Conservation (phyloP, 2,888 invertebrate genomes). For the Rhopalosiphum nymphaeae region DNA sequence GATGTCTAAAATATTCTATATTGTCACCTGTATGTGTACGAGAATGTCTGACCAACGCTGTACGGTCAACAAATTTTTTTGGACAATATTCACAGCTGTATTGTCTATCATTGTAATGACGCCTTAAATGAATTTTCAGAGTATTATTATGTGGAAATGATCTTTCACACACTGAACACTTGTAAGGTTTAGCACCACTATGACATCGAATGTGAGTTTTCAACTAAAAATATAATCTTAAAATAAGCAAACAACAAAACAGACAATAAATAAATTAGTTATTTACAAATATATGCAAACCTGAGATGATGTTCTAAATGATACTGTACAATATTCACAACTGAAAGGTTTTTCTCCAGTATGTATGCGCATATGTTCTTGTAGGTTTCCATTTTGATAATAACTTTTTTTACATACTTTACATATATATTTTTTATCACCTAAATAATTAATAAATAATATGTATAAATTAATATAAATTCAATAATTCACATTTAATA, state of each 20-base stretch:
- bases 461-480: not conserved
- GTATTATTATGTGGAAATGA: conserved; percentile 50
- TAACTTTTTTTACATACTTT: conserved; percentile 50
- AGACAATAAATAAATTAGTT: not conserved
- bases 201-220: conserved; percentile 58
- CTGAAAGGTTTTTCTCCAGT: conserved; percentile 56
- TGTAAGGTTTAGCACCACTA: conserved; percentile 56
- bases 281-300: not conserved
- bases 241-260: not conserved
- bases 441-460: conserved; percentile 37
- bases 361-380: conserved; percentile 58
- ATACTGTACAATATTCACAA: conserved; percentile 44
- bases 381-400: conserved; percentile 58
- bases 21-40: conserved; percentile 54
- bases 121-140: conserved; percentile 52
- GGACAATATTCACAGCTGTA: conserved; percentile 58
- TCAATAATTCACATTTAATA: not conserved
- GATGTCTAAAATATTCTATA: not conserved
- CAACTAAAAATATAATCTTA: conserved; percentile 31
- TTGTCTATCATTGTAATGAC: conserved; percentile 54
- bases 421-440: conserved; percentile 52
- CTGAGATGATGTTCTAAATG: conserved; percentile 58
- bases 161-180: conserved; percentile 42
- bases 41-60: conserved; percentile 52
- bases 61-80: conserved; percentile 54